These are phyloP conservation scores for Slavum lentiscoides DNA, from an alignment of 2,888 invertebrate genomes.

Conservation along the genomic window DNA sequence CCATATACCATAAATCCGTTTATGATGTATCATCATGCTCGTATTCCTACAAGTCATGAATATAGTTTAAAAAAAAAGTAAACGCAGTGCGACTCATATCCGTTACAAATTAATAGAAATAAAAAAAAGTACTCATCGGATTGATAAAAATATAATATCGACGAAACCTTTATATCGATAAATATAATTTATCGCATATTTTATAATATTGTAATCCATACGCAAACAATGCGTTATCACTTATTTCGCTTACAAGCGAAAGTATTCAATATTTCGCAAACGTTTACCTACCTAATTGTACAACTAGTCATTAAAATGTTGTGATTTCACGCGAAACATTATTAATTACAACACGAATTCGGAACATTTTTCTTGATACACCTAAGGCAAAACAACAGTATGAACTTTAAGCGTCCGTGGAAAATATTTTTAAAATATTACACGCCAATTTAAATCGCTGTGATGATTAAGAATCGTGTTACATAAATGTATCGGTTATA, in stretches of 20 bases:
- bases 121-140: neutral
- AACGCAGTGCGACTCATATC: neutral
- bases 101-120: neutral
- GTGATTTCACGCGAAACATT: neutral
- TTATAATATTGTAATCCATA: neutral
- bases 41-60: neutral
- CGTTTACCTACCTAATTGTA: too few relatives aligned
- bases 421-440: neutral
- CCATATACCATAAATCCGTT: slow-evolving; percentile 16
- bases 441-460: neutral
- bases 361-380: neutral
- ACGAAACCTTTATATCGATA: neutral
- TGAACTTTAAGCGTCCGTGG: neutral
- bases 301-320: too few relatives aligned
- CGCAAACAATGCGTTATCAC: neutral
- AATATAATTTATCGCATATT: neutral
- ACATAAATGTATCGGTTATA: neutral
- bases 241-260: too few relatives aligned
- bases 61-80: slow-evolving; percentile 14
- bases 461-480: neutral
- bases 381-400: neutral
- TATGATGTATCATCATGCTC: slow-evolving; percentile 16
- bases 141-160: neutral
- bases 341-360: neutral
- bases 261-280: too few relatives aligned